Evolutionary conservation across 2,797 vertebrate genomes (phyloP).

Genomic region (Scomberomorus guttatus): DNA sequence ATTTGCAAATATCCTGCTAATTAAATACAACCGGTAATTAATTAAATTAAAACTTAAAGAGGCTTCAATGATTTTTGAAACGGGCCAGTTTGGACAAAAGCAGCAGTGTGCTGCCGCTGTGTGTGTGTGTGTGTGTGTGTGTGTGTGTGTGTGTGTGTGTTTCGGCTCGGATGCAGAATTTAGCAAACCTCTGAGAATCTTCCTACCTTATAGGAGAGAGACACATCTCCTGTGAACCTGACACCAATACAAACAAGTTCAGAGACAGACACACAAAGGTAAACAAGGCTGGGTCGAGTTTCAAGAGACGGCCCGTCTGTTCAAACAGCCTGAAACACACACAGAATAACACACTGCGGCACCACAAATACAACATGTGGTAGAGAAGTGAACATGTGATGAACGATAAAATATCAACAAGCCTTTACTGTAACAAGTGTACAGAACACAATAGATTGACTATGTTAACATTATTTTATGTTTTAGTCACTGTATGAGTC

Average conservation of each 20-base stretch:
- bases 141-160: background rate
- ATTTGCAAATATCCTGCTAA: background rate
- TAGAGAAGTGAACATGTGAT: background rate
- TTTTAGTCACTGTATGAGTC: background rate
- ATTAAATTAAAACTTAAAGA: background rate
- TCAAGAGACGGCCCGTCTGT: slow-evolving; percentile 18
- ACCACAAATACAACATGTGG: background rate
- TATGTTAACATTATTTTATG: background rate
- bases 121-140: background rate
- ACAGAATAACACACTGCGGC: background rate
- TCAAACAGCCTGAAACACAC: slow-evolving; percentile 47
- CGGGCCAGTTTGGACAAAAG: background rate
- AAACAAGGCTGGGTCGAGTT: slow-evolving; percentile 44
- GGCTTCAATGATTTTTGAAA: background rate
- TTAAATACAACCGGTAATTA: background rate
- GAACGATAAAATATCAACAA: background rate
- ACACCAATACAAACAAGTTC: slow-evolving; percentile 40
- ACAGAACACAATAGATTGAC: background rate
- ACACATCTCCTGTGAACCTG: slow-evolving; percentile 29
- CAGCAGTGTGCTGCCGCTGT: background rate
- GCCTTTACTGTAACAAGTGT: background rate
- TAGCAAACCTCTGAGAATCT: slow-evolving; percentile 33
- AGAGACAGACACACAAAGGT: slow-evolving; percentile 9
- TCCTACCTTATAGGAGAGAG: background rate
- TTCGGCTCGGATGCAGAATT: slow-evolving; percentile 39